Percentiles rank a stretch among this genome's conserved stretches.
These are phyloP conservation scores for Zoroaster sp. DNA, from an alignment of 53 echinoderm and acorn worm species.

Conservation along the genomic window DNA sequence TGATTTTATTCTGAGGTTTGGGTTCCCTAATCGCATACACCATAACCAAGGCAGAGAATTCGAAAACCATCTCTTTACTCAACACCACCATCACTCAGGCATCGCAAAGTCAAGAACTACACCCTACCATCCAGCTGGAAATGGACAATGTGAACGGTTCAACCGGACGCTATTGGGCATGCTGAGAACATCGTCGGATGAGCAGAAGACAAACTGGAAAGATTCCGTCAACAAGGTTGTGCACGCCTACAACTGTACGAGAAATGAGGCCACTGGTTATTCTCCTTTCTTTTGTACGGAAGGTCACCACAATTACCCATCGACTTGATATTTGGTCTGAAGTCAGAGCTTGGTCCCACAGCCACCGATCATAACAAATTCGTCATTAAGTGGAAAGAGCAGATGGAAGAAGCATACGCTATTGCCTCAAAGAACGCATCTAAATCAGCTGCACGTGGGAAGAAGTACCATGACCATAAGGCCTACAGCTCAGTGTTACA, in stretches of 20 bases:
- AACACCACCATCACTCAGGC: slow-evolving; percentile 12
- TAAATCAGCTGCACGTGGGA: no score
- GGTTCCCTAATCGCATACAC: slow-evolving; percentile 30
- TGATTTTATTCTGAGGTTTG: slow-evolving; percentile 20
- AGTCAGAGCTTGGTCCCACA: background rate
- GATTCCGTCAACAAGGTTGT: slow-evolving; percentile 1
- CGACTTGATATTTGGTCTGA: background rate
- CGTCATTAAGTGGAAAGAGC: no score
- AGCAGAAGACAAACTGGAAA: no score
- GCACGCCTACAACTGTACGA: slow-evolving; percentile 32
- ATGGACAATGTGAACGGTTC: slow-evolving; percentile 38
- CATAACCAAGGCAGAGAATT: slow-evolving; percentile 69
- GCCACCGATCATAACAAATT: no score
- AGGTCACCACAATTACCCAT: background rate
- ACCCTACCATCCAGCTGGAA: slow-evolving; percentile 56
- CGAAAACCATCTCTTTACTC: slow-evolving; percentile 42
- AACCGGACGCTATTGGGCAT: no score
- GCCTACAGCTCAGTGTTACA: no score
- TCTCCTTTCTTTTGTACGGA: slow-evolving; percentile 27
- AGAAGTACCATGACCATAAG: no score
- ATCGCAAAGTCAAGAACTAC: slow-evolving; percentile 30
- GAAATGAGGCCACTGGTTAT: background rate
- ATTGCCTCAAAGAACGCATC: no score
- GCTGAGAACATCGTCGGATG: no score
- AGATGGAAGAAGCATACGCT: no score